Evolutionary conservation across 2,797 vertebrate genomes (phyloP), one percentile per base, ranked within the genome.

Genomic region (Neopelma chrysocephalum): DNA sequence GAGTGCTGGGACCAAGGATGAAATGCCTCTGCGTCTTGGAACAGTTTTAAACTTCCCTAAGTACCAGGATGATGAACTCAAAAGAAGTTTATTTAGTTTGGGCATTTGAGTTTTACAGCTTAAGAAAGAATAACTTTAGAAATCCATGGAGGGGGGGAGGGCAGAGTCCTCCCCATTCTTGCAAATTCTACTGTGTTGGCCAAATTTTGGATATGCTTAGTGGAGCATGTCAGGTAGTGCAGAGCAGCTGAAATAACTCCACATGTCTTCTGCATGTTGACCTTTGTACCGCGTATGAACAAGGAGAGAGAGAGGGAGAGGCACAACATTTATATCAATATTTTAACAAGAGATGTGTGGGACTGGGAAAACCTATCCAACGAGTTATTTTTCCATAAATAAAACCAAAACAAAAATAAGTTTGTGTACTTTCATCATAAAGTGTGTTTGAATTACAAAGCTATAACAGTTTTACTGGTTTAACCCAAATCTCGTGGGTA

Each of bases 211-310:
- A 78, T 89, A 96, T 26, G 96, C 96, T 97, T 53, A 82, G 93
- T 32, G 81, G 95, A 97, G 96, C 94, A 12, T 82, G 94, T 6
- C 38, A 79, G 91, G 75, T 64, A 79, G 58, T 62, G 86, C 69
- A 69, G 94, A 94, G 82, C 97, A 97, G 96, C 96, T 97, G 96
- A 95, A 97, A 97, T 90, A 96, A 95, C 97, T 95, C 87, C 31
- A 48, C 64, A 47, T 0, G 9, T 50, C 89, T 85, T 51, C 76
- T 88, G 57, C 26, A 21, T 21, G 6, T 9, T 57, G 94, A 92
- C 89, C 87, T 88, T 88, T 76, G 45, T 14, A 8, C 86, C 21
- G 14, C 0, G 0, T 20, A 4, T n/a, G 14, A 15, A 12, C 8
- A 23, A 73, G 71, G 22, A 78, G 27, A 38, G 7, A 61, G 7